A percentile compares a stretch with the other conserved stretches of the same genome.
These are phyloP conservation scores for Drosophila prostipennis DNA, from an alignment of 2,888 invertebrate species.

Conservation along the genomic window DNA sequence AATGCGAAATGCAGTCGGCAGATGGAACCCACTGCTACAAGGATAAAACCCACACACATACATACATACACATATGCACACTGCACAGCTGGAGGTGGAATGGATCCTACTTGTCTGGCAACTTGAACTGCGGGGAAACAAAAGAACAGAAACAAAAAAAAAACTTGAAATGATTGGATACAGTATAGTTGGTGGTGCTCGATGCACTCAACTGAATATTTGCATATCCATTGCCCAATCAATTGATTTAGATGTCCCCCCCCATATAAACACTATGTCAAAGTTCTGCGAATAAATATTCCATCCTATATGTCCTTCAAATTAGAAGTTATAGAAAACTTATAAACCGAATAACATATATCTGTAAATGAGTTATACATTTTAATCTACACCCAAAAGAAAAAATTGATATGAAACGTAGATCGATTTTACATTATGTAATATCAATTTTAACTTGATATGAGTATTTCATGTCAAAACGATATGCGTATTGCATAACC, in stretches of 20 bases:
- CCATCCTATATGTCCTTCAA: neutral
- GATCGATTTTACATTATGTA: too few species aligned
- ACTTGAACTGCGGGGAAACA: slow-evolving; percentile 13
- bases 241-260: neutral
- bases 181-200: neutral
- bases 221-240: neutral
- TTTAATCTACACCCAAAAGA: too few species aligned
- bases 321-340: neutral
- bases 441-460: too few species aligned
- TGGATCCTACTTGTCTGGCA: slow-evolving; percentile 38
- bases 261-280: neutral
- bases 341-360: too few species aligned
- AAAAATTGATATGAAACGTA: too few species aligned
- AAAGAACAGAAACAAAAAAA: slow-evolving; percentile 2
- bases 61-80: neutral
- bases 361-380: too few species aligned
- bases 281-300: neutral
- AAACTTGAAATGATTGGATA: slow-evolving; percentile 18
- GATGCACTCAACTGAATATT: slow-evolving; percentile 11
- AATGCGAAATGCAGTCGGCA: slow-evolving; percentile 24
- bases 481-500: too few species aligned
- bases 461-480: too few species aligned
- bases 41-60: neutral
- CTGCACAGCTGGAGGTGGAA: slow-evolving; percentile 11
- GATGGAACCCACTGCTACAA: slow-evolving; percentile 13